Conservation (phyloP, 1,140 invertebrate species). For the Heterodera schachtii region DNA sequence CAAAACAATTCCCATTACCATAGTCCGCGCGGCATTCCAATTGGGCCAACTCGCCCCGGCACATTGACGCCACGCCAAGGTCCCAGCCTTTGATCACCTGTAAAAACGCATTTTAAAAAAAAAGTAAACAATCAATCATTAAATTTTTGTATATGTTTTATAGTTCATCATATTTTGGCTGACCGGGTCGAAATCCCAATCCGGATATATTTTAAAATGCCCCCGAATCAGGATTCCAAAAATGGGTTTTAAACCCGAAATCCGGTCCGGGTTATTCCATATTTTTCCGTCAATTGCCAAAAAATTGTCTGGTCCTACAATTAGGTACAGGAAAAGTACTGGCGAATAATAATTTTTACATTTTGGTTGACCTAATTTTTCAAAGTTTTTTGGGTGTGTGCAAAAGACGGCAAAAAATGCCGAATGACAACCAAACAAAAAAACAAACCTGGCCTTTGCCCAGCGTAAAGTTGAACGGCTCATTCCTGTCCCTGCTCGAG, state of each 20-base stretch:
- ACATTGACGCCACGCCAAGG: slow-evolving; percentile 89
- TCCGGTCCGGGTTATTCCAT: too few species aligned
- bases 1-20: slow-evolving; percentile 68
- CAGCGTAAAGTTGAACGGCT: slow-evolving; percentile 82
- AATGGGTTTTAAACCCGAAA: too few species aligned
- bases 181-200: too few species aligned
- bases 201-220: too few species aligned
- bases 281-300: too few species aligned
- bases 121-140: neutral
- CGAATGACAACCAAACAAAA: neutral
- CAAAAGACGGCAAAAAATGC: slow-evolving; percentile 15
- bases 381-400: slow-evolving; percentile 1
- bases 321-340: too few species aligned
- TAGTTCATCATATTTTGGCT: too few species aligned
- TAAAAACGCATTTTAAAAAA: neutral
- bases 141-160: neutral
- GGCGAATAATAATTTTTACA: too few species aligned
- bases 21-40: slow-evolving; percentile 85
- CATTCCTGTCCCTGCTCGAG: slow-evolving; percentile 79
- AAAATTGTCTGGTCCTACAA: too few species aligned
- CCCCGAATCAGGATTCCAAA: too few species aligned
- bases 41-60: slow-evolving; percentile 80
- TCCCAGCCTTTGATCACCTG: slow-evolving; percentile 93
- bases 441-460: slow-evolving; percentile 73
- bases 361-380: too few species aligned